phyloP scores from a whole-genome alignment of 2,113 vertebrate species.

The Oxygymnocypris stewartii region DNA sequence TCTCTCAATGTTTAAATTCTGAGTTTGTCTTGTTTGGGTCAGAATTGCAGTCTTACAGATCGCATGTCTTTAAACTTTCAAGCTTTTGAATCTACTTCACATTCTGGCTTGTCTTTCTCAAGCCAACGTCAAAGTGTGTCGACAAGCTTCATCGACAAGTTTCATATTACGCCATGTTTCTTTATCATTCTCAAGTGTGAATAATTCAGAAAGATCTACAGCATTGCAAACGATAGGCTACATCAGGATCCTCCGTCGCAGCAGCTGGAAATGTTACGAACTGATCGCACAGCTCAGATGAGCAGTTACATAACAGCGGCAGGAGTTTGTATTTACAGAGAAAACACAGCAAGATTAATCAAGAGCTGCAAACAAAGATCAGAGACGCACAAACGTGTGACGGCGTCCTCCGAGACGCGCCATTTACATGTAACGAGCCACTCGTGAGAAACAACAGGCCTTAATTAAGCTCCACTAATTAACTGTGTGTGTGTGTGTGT shows the following conservation, averaged over 20 bases:
- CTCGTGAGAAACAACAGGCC: constrained; percentile 36
- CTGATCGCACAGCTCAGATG: no score
- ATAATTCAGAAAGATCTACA: not conserved
- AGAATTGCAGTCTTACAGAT: no score
- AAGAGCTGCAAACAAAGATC: constrained; percentile 62
- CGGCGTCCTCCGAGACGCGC: not conserved
- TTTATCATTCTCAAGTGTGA: not conserved
- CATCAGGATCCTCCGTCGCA: no score
- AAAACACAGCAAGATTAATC: not conserved
- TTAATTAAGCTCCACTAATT: constrained; percentile 44
- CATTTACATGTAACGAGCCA: constrained; percentile 36
- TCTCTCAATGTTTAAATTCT: no score
- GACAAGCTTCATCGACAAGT: not conserved
- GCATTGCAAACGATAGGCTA: no score
- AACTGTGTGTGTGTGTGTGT: not conserved
- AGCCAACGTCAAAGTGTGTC: not conserved
- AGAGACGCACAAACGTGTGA: not conserved
- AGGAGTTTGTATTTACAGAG: constrained; percentile 1
- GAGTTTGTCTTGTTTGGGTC: no score
- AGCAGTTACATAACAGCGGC: not conserved
- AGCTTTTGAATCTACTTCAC: no score
- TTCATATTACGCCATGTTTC: not conserved
- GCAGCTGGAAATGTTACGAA: no score
- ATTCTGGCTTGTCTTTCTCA: not conserved
- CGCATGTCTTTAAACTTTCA: no score